phyloP scores from a whole-genome alignment of 2,113 vertebrate species.

The Corythoichthys haematopterus region DNA sequence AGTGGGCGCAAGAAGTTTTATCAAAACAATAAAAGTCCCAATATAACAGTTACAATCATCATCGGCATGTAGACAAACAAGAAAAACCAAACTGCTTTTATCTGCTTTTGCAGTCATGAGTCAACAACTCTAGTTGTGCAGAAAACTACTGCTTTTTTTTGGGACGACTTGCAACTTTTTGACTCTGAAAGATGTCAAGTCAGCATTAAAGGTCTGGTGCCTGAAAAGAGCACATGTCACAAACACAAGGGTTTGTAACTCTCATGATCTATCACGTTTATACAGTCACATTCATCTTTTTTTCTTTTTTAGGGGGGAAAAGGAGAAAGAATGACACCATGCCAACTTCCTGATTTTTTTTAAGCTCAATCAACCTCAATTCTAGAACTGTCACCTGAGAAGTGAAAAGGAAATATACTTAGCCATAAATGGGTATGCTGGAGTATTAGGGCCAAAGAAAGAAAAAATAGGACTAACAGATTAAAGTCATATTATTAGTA shows the following conservation, averaged over 20 bases:
- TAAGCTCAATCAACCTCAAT: background rate
- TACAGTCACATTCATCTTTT: conserved; percentile 4
- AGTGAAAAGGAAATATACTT: conserved; percentile 1
- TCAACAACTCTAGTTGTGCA: conserved; percentile 5
- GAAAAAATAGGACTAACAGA: too few relatives aligned
- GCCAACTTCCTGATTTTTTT: conserved; percentile 26
- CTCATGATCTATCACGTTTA: background rate
- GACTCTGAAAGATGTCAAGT: conserved; percentile 69
- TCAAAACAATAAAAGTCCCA: too few relatives aligned
- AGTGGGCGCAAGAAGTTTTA: too few relatives aligned
- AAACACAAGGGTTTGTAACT: conserved; percentile 10
- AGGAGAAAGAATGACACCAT: background rate
- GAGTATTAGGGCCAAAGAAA: too few relatives aligned
- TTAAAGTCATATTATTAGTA: too few relatives aligned
- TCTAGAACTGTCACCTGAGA: background rate
- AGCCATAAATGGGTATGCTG: background rate
- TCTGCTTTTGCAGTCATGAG: background rate
- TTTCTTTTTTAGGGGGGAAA: background rate
- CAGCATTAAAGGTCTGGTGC: conserved; percentile 63
- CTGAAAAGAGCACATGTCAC: conserved; percentile 45
- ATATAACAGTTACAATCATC: background rate
- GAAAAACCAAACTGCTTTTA: background rate
- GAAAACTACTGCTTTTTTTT: background rate
- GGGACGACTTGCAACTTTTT: conserved; percentile 1
- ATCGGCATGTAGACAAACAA: background rate